Percentiles rank a stretch among this genome's conserved stretches.
Conservation (phyloP, 2,888 invertebrate species). For the Seira ritae region DNA sequence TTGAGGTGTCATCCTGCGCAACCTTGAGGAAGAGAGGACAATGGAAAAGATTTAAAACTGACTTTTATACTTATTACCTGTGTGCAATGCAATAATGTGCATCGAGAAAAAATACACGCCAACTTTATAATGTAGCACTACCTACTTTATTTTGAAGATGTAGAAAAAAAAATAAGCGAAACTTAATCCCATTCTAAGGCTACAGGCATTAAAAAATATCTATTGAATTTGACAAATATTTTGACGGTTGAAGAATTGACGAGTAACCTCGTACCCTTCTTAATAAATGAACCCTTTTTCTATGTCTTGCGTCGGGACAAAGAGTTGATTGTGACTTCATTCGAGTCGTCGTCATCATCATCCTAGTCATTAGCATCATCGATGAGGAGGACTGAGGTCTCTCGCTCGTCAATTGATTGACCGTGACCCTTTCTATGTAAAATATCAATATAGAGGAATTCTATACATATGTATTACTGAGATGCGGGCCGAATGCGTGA, state of each 20-base stretch:
- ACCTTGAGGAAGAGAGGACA: too few species aligned
- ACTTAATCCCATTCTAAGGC: too few species aligned
- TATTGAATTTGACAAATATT: neutral
- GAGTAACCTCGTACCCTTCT: constrained; percentile 11
- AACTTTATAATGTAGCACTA: too few species aligned
- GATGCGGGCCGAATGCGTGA: neutral
- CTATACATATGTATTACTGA: too few species aligned
- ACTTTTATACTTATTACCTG: too few species aligned
- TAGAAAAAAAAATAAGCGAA: too few species aligned
- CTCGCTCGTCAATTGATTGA: neutral
- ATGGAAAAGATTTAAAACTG: too few species aligned
- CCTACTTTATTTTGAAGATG: too few species aligned
- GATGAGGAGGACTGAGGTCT: neutral
- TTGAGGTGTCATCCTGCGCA: too few species aligned
- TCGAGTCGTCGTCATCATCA: neutral
- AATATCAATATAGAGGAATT: neutral
- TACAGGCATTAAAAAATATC: too few species aligned
- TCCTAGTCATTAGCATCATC: neutral
- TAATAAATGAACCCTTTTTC: neutral
- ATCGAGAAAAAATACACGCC: too few species aligned
- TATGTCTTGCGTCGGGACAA: neutral
- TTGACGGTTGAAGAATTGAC: neutral
- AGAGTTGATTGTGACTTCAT: neutral
- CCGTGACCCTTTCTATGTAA: constrained; percentile 9
- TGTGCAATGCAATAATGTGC: too few species aligned